These are phyloP conservation scores for Ptychoptera contaminata DNA, from an alignment of 2,888 invertebrate genomes.

Conservation along the genomic window DNA sequence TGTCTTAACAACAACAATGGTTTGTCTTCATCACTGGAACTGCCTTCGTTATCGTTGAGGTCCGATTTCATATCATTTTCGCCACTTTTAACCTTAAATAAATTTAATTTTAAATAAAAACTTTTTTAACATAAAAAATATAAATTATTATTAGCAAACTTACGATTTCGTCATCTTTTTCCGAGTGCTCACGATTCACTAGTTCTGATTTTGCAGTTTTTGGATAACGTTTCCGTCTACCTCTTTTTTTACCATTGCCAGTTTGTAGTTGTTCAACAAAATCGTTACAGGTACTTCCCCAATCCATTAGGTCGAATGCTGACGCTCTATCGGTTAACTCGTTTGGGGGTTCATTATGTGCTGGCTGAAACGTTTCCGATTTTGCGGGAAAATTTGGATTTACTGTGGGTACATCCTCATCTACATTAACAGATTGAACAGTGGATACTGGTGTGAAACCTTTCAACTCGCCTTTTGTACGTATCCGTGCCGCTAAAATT, in stretches of 20 bases:
- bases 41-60: neutral
- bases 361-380: neutral
- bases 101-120: too few relatives aligned
- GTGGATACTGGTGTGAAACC: conserved; percentile 29
- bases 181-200: too few relatives aligned
- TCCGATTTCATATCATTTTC: neutral
- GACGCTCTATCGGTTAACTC: conserved; percentile 10
- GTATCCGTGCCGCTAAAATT: conserved; percentile 52
- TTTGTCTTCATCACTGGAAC: conserved; percentile 17
- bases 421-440: conserved; percentile 13
- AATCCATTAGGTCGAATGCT: conserved; percentile 22
- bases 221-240: conserved; percentile 29
- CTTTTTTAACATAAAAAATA: too few relatives aligned
- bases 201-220: conserved; percentile 28
- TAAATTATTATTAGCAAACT: too few relatives aligned
- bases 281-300: conserved; percentile 59
- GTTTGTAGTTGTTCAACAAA: conserved; percentile 59
- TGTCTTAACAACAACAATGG: conserved; percentile 17
- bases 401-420: conserved; percentile 12
- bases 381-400: conserved; percentile 8
- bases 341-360: conserved; percentile 2
- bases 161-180: too few relatives aligned
- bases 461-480: conserved; percentile 77
- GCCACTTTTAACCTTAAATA: too few relatives aligned
- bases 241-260: conserved; percentile 40